phyloP scores from a whole-genome alignment of 2,113 vertebrate genomes.

The Corythornis madagascariensis region DNA sequence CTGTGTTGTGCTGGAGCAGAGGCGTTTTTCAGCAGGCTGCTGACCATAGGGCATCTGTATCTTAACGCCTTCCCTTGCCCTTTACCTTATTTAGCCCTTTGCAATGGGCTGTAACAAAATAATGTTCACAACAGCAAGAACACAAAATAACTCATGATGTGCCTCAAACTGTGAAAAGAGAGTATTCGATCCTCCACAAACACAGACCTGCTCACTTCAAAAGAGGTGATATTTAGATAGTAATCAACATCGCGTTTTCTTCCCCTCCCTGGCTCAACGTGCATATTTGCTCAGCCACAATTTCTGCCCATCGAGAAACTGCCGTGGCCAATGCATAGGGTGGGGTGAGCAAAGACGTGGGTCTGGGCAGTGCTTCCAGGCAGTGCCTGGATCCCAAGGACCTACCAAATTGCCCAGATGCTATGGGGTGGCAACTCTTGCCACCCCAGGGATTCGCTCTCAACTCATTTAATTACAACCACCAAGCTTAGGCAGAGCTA shows the following conservation, averaged over 20 bases:
- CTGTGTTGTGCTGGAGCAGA: neutral
- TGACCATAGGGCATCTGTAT: neutral
- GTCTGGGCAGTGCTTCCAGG: neutral
- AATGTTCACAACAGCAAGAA: neutral
- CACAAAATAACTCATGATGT: conserved; percentile 44
- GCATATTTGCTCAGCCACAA: neutral
- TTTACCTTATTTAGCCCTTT: conserved; percentile 51
- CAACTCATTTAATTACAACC: neutral
- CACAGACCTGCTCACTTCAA: conserved; percentile 17
- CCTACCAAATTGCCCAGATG: fast-evolving
- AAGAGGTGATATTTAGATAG: conserved; percentile 27
- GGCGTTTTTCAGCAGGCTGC: conserved; percentile 1
- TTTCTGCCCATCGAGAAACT: neutral
- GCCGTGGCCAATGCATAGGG: fast-evolving
- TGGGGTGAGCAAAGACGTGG: fast-evolving
- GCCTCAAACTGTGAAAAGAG: conserved; percentile 51
- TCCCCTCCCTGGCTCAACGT: neutral
- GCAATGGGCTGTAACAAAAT: neutral
- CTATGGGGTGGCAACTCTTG: neutral
- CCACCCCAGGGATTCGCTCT: neutral
- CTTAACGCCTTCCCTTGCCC: neutral
- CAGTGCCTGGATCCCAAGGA: neutral
- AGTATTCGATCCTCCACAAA: conserved; percentile 14
- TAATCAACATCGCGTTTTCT: neutral
- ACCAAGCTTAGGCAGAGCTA: neutral